Conservation (phyloP, 2,113 vertebrate genomes). For the Otus sunia region DNA sequence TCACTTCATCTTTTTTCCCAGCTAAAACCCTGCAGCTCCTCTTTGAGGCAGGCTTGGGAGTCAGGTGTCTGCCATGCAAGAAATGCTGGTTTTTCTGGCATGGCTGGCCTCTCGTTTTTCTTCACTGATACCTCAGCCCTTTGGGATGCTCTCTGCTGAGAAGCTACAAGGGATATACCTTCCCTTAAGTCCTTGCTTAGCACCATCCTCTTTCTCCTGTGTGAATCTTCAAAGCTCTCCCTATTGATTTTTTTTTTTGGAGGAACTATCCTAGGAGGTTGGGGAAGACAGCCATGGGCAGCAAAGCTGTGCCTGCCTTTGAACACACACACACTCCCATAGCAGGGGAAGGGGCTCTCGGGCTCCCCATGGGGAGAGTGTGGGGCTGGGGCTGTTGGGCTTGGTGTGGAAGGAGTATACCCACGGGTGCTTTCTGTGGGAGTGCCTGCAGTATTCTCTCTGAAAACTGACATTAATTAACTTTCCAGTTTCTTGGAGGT, state of each 20-base stretch:
- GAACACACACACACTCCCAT: rapidly evolving
- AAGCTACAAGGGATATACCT: not conserved
- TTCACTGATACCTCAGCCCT: not conserved
- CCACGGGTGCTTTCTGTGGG: not conserved
- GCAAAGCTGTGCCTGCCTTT: not conserved
- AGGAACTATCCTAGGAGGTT: not conserved
- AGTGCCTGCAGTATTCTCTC: not conserved
- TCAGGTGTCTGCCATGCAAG: not conserved
- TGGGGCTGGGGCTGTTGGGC: too few species aligned
- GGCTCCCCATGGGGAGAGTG: rapidly evolving
- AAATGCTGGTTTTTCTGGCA: not conserved
- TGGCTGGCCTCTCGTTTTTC: rapidly evolving
- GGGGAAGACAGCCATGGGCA: not conserved
- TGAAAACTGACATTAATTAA: not conserved
- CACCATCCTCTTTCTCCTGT: not conserved
- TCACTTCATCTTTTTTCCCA: not conserved
- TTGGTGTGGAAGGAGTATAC: not conserved
- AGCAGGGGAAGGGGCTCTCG: not conserved
- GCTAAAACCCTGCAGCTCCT: not conserved
- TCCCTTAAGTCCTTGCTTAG: not conserved
- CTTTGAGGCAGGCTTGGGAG: not conserved
- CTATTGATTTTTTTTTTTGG: too few species aligned
- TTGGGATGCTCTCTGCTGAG: not conserved
- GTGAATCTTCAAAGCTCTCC: not conserved
- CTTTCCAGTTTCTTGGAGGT: not conserved